A percentile compares a stretch with the other conserved stretches of the same genome.
phyloP scores from a whole-genome alignment of 1,140 invertebrate species.

The Wasmannia auropunctata region DNA sequence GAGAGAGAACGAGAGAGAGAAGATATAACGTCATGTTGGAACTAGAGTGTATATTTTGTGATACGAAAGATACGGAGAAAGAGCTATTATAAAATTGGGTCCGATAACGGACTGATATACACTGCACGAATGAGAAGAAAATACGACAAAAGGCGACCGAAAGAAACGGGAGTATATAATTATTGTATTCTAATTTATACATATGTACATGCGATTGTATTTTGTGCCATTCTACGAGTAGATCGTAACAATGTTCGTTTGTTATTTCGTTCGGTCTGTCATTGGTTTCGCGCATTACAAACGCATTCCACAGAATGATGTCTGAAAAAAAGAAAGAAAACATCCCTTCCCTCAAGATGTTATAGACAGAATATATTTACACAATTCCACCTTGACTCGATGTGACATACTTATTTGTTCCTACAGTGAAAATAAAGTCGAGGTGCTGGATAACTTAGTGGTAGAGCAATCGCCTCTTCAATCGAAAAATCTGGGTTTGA shows the following conservation, averaged over 20 bases:
- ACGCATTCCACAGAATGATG: conserved; percentile 36
- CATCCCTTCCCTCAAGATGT: conserved; percentile 37
- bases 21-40: conserved; percentile 73
- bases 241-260: conserved; percentile 63
- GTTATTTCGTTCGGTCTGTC: conserved; percentile 50
- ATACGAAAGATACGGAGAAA: conserved; percentile 68
- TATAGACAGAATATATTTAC: conserved; percentile 67
- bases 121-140: conserved; percentile 10
- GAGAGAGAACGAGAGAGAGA: conserved; percentile 27
- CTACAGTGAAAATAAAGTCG: conserved; percentile 77
- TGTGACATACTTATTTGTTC: conserved; percentile 81
- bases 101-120: conserved; percentile 3
- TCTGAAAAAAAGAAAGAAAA: conserved; percentile 46
- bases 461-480: neutral
- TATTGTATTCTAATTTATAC: conserved; percentile 74
- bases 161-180: conserved; percentile 66
- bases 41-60: conserved; percentile 80
- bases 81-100: conserved; percentile 37
- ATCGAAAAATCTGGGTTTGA: neutral
- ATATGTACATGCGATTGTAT: conserved; percentile 71
- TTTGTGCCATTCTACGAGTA: conserved; percentile 78
- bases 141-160: conserved; percentile 32
- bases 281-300: conserved; percentile 54
- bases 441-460: neutral
- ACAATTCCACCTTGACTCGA: conserved; percentile 73